Conservation (phyloP, 1,140 invertebrate species). For the Heliconius melpomene region DNA sequence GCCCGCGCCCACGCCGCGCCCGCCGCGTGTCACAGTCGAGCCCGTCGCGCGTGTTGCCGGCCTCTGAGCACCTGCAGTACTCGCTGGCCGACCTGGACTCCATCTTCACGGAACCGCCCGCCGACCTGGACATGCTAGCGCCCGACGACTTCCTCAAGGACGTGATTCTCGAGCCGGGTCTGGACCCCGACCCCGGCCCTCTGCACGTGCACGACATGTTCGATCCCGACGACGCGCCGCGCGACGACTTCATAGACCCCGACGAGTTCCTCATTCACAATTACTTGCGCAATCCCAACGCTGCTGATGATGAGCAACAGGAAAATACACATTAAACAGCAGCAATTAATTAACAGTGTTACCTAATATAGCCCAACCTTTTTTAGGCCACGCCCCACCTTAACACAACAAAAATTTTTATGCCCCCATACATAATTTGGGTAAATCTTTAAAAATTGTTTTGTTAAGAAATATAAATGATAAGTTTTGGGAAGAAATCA, state of each 20-base stretch:
- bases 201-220: slow-evolving; percentile 31
- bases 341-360: too few species aligned
- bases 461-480: too few species aligned
- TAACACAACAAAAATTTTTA: too few species aligned
- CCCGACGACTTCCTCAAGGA: slow-evolving; percentile 34
- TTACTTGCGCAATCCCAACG: background rate
- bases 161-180: slow-evolving; percentile 23
- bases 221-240: background rate
- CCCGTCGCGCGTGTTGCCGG: slow-evolving; percentile 56
- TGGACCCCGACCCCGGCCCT: slow-evolving; percentile 4
- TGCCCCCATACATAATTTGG: too few species aligned
- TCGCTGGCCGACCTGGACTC: slow-evolving; percentile 55
- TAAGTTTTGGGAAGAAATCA: too few species aligned
- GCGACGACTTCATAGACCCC: background rate
- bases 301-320: slow-evolving; percentile 1
- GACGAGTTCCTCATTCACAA: slow-evolving; percentile 16
- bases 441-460: too few species aligned
- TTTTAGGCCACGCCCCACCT: too few species aligned
- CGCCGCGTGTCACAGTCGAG: slow-evolving; percentile 55
- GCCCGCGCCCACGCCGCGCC: background rate
- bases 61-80: slow-evolving; percentile 53
- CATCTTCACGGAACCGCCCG: slow-evolving; percentile 46
- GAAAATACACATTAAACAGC: background rate
- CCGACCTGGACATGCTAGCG: slow-evolving; percentile 19
- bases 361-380: too few species aligned